Evolutionary conservation across 2,113 vertebrate genomes (phyloP), one percentile per base, ranked within the genome.

Genomic region (Hemiprocne comata): DNA sequence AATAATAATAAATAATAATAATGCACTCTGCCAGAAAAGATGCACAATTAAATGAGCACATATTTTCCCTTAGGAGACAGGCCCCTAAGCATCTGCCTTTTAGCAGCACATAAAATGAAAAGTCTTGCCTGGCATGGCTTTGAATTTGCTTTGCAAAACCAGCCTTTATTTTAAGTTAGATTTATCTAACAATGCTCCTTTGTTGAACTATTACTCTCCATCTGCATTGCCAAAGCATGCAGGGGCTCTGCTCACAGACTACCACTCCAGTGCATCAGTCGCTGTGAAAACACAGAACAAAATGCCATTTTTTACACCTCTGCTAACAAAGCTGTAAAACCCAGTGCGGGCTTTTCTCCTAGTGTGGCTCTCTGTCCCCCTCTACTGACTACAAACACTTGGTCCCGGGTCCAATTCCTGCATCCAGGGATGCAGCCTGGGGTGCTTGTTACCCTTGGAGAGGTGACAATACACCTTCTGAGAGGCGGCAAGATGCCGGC

Each of bases 311-410:
- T 81, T 40, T n/a, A 16, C 13, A 3, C 66, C 8, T 46, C 50
- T 46, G 54, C 78, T 70, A 24, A 17, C n/a, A 23, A 54, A 85
- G 76, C 38, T 10, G 33, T 4, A 9, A 23, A 65, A 72, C 18
- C 13, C 66, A 53, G 29, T 0, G 1, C 17, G 1, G 67, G 25
- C 64, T 70, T 7, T 0, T 3, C 50, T 87, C 60, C 57, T 2
- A 10, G 14, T 18, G 90, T 13, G 66, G 93, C 95, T 87, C 94
- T 94, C 85, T 93, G 95, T 85, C 86, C 80, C 95, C 93, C 94
- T 94, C 96, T 97, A 8, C 92, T 69, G 96, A 72, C 94, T 65
- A 29, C 50, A 78, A 78, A 33, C 33, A 33, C 24, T 3, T 17
- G 34, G 75, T 84, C 88, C 85, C 5, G 46, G 76, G 76, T 67